A percentile compares a stretch with the other conserved stretches of the same genome.
phyloP scores from a whole-genome alignment of 2,113 vertebrate genomes.

The Entosphenus tridentatus region DNA sequence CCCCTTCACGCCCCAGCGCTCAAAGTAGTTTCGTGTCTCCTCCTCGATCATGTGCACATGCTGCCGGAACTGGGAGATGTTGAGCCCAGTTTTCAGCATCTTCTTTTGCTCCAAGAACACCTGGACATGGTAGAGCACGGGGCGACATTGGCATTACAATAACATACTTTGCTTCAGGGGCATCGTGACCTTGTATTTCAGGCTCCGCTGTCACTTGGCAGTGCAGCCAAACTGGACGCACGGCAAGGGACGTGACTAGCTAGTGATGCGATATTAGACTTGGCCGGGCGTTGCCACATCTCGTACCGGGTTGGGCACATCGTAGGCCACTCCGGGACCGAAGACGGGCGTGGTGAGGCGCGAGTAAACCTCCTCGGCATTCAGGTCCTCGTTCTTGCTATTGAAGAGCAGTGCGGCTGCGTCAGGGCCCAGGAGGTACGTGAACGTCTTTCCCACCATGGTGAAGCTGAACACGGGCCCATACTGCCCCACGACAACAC shows the following conservation, averaged over 20 bases:
- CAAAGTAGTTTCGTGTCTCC: conserved; percentile 67
- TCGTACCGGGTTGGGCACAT: conserved; percentile 51
- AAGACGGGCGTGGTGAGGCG: conserved; percentile 76
- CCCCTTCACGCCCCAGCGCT: conserved; percentile 49
- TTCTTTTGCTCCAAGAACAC: conserved; percentile 95
- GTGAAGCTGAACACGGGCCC: conserved; percentile 93
- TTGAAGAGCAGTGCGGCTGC: conserved; percentile 76
- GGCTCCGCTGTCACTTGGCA: no score
- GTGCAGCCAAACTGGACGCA: no score
- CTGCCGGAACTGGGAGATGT: conserved; percentile 54
- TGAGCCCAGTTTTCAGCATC: conserved; percentile 79
- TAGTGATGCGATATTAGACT: no score
- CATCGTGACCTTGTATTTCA: no score
- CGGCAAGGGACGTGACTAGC: no score
- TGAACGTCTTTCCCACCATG: conserved; percentile 91
- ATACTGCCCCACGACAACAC: conserved; percentile 30
- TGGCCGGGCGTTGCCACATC: no score
- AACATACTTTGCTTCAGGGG: no score
- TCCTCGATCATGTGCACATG: conserved; percentile 61
- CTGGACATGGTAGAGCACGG: conserved; percentile 58
- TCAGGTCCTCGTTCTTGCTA: conserved; percentile 85
- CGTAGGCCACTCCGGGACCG: conserved; percentile 80
- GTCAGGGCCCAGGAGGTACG: conserved; percentile 78
- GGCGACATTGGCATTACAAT: no score
- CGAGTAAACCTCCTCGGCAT: conserved; percentile 81